Base-by-base conservation (phyloP, 2,888 invertebrate species). In the Leucania comma region DNA sequence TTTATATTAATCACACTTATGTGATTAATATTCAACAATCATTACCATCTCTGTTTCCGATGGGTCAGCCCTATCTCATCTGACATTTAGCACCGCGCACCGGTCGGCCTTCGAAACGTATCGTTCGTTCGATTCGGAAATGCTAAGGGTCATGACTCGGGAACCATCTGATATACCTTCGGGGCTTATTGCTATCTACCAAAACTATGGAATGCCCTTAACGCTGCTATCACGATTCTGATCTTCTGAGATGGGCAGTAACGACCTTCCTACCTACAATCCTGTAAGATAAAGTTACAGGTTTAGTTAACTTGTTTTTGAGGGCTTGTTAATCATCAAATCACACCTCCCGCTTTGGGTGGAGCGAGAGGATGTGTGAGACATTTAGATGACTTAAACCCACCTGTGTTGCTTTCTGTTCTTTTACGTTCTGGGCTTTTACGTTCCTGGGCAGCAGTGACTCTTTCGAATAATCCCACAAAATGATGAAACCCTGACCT, bases 31-130 rank as follows among this genome's bases (percentile, higher is more conserved):
- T 76, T 68, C 12, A 51, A 35, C 26, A 74, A 56, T 59, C 75
- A 29, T 35, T 26, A 50, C 12, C 61, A 68, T 42, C 62, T 58
- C 61, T 53, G 50, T 56, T 64, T 50, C 29, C 0, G 68, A 64
- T 50, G 74, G 42, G 75, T 51, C 86, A 85, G 62, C 86, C 84
- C 86, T 85, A 73, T 78, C 73, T 65, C 51, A 48, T 54, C 80
- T 88, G 88, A 85, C 87, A 88, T 88, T 89, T 86, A 53, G 68
- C 75, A 66, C 85, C 85, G 84, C 72, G 81, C 80, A 81, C 82
- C 81, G 81, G 83, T 70, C 84, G 88, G 80, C 89, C 89, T 88
- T 89, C 88, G 74, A 78, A 46, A 72, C 71, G 77, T 81, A 86
- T 86, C 82, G 73, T 72, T 82, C 69, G 69, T 78, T 72, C 76